Evolutionary conservation across 2,888 invertebrate species (phyloP).

Genomic region (Apotomis turbidana): DNA sequence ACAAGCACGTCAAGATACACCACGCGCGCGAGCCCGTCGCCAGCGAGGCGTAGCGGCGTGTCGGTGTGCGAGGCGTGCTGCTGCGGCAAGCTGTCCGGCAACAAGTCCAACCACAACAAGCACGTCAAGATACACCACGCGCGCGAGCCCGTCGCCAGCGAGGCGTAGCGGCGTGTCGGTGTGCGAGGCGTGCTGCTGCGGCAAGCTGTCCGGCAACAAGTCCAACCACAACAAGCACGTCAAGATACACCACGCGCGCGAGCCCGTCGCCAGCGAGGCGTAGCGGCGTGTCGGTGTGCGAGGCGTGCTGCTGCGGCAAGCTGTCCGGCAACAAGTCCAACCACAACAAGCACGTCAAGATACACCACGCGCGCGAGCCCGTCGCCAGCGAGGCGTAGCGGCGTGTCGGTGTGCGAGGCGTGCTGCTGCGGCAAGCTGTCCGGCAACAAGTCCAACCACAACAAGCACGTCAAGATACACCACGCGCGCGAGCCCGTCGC

Average conservation of each 20-base stretch:
- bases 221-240: conserved; percentile 96
- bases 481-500: conserved; percentile 94
- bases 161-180: conserved; percentile 85
- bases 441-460: conserved; percentile 95
- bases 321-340: conserved; percentile 95
- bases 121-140: conserved; percentile 95
- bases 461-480: conserved; percentile 95
- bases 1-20: conserved; percentile 95
- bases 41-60: conserved; percentile 87
- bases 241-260: conserved; percentile 94
- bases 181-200: conserved; percentile 92
- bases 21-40: conserved; percentile 94
- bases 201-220: conserved; percentile 94
- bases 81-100: conserved; percentile 94
- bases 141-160: conserved; percentile 93
- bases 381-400: conserved; percentile 91
- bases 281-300: conserved; percentile 84
- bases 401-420: conserved; percentile 85
- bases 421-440: conserved; percentile 96
- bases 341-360: conserved; percentile 95
- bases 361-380: conserved; percentile 94
- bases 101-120: conserved; percentile 95
- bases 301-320: conserved; percentile 94
- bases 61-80: conserved; percentile 90
- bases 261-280: conserved; percentile 93